Conservation (phyloP, 1,140 invertebrate species). For the Drosophila biarmipes region DNA sequence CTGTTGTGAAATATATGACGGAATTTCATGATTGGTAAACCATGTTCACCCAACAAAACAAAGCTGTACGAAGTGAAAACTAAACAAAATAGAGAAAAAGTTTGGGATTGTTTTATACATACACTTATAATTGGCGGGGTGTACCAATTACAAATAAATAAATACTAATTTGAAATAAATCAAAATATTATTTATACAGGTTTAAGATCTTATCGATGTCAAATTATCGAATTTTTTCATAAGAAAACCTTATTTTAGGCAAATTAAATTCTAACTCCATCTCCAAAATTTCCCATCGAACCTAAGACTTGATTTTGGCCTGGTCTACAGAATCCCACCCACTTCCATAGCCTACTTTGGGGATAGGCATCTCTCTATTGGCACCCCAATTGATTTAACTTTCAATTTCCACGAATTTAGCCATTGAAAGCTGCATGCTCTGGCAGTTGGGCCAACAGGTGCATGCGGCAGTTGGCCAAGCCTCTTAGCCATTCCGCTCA, state of each 20-base stretch:
- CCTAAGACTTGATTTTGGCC: not conserved
- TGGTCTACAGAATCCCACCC: not conserved
- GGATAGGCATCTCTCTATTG: slow-evolving; percentile 2
- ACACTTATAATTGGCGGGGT: too few relatives aligned
- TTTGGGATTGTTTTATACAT: too few relatives aligned
- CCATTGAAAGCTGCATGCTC: slow-evolving; percentile 19
- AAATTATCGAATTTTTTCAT: too few relatives aligned
- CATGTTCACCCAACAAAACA: too few relatives aligned
- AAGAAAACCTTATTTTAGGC: not conserved
- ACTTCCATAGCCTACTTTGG: slow-evolving; percentile 29
- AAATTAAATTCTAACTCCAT: too few relatives aligned
- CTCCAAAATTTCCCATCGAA: too few relatives aligned
- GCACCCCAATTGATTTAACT: slow-evolving; percentile 23
- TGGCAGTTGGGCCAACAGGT: slow-evolving; percentile 40
- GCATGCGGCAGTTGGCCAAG: slow-evolving; percentile 33
- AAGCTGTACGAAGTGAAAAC: too few relatives aligned
- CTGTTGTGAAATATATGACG: not conserved
- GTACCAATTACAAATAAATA: too few relatives aligned
- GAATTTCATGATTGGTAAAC: not conserved
- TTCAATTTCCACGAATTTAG: slow-evolving; percentile 30
- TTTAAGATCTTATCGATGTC: too few relatives aligned
- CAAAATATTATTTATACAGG: too few relatives aligned
- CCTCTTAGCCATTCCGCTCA: slow-evolving; percentile 41
- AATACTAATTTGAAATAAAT: too few relatives aligned
- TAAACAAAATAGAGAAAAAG: too few relatives aligned